Conservation (phyloP, 2,888 invertebrate species). For the Sipha maydis region DNA sequence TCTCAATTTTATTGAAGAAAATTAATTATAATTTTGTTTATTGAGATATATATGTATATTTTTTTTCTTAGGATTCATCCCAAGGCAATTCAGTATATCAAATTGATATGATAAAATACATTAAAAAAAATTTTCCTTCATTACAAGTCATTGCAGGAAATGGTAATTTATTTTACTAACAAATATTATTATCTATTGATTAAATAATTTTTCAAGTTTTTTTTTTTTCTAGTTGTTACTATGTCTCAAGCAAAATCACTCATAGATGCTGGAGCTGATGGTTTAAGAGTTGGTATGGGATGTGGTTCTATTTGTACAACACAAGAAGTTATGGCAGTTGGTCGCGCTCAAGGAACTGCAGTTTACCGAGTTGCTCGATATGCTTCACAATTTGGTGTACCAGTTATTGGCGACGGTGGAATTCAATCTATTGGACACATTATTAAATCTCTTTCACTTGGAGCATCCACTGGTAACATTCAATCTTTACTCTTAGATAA, state of each 20-base stretch:
- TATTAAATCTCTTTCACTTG: conserved; percentile 91
- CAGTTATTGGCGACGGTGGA: conserved; percentile 98
- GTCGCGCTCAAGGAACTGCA: conserved; percentile 96
- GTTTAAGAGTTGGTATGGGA: conserved; percentile 97
- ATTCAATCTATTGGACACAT: conserved; percentile 97
- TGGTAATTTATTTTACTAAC: conserved; percentile 70
- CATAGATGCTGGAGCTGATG: conserved; percentile 97
- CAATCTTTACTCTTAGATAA: too few species aligned
- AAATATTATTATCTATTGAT: neutral
- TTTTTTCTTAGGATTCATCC: conserved; percentile 81
- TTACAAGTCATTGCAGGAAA: conserved; percentile 96
- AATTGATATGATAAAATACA: conserved; percentile 91
- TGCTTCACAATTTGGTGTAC: conserved; percentile 89
- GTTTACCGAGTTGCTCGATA: conserved; percentile 95
- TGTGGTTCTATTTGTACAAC: conserved; percentile 99
- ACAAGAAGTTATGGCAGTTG: conserved; percentile 99
- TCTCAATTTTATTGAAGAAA: neutral
- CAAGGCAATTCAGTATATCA: conserved; percentile 98
- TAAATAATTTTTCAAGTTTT: neutral
- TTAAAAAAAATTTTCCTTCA: conserved; percentile 86
- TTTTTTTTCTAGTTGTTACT: conserved; percentile 81
- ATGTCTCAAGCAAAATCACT: conserved; percentile 95
- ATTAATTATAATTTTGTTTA: too few species aligned
- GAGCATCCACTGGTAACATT: conserved; percentile 81
- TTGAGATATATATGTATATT: neutral